Percentiles rank a stretch among this genome's conserved stretches.
These are phyloP conservation scores for Amblyornis subalaris DNA, from an alignment of 2,113 vertebrate genomes.

Conservation along the genomic window DNA sequence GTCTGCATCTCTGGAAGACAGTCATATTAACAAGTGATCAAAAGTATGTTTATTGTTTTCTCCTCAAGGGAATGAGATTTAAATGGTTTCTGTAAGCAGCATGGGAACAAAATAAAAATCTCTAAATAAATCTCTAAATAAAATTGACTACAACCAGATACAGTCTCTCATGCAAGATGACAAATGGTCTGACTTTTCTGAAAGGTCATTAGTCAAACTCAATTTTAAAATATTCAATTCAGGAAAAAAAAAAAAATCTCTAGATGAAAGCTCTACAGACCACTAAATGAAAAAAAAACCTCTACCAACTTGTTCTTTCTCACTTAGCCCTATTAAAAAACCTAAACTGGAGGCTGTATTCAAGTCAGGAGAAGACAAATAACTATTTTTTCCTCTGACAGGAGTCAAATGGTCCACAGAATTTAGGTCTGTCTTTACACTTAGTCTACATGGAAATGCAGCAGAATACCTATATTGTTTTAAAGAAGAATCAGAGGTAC, in stretches of 20 bases:
- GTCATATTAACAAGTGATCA: neutral
- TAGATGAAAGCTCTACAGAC: neutral
- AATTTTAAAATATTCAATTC: slow-evolving; percentile 24
- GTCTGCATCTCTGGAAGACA: neutral
- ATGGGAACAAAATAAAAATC: neutral
- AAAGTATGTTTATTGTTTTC: neutral
- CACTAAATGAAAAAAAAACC: neutral
- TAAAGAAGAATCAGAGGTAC: neutral
- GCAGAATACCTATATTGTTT: neutral
- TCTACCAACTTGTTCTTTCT: neutral
- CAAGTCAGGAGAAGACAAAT: neutral
- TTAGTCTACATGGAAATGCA: neutral
- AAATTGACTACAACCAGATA: slow-evolving; percentile 23
- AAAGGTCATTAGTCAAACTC: slow-evolving; percentile 37
- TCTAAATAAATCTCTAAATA: slow-evolving; percentile 46
- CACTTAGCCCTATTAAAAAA: neutral
- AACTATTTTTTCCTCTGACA: neutral
- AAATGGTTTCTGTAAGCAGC: neutral
- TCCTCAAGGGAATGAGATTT: neutral
- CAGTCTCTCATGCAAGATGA: slow-evolving; percentile 26
- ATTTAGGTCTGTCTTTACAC: neutral
- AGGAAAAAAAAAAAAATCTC: neutral
- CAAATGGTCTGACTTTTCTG: slow-evolving; percentile 19
- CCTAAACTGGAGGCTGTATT: neutral
- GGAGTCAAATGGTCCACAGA: neutral